Base-by-base conservation (phyloP, 2,113 vertebrate species). In the Chlorodrepanis virens region DNA sequence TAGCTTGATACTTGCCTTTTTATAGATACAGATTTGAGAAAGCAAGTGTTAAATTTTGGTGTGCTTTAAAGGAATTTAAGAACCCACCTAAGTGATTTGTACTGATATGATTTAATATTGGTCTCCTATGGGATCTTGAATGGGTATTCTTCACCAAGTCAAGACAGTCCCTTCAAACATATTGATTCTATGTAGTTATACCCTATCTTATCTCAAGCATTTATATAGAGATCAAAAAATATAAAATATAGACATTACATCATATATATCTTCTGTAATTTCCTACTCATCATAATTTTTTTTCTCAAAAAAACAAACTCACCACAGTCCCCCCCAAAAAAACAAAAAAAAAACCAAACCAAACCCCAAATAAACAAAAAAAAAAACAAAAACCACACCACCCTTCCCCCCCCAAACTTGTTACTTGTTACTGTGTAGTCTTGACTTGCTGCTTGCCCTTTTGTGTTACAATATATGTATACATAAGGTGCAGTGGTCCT, bases 351-450 rank as follows among this genome's bases (percentile, higher is more conserved):
- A n/a, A 13, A 11, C 39, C 13, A 13, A 13, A 13, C 8, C 5
- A 4, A 24, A 59, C 10, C 40, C 12, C 40, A 40, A 40, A 16
- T 14, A 50, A 31, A 22, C 1, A 23, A 28, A 11, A 40, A 29
- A 40, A 19, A 16, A 8, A 12, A n/a, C n/a, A 31, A 28, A 13
- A 57, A 15, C 2, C 5, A 2, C 13, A 20, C 31, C 6, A 3
- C 0, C 10, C 18, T 35, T 35, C 35, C 9, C 56, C 14, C 0
- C 8, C 13, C 7, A 14, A 42, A 19, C 31, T 61, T 61, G 6
- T 59, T 72, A 19, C 31, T 61, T 61, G 6, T 59, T 72, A 29
- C 11, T 76, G 39, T 75, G 9, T 11, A 5, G 47, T 64, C 24
- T 83, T 61, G 19, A 83, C 52, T 52, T 60, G 68, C 47, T 77